phyloP scores from a whole-genome alignment of 2,888 invertebrate species.

The Dysmachus trigonus region DNA sequence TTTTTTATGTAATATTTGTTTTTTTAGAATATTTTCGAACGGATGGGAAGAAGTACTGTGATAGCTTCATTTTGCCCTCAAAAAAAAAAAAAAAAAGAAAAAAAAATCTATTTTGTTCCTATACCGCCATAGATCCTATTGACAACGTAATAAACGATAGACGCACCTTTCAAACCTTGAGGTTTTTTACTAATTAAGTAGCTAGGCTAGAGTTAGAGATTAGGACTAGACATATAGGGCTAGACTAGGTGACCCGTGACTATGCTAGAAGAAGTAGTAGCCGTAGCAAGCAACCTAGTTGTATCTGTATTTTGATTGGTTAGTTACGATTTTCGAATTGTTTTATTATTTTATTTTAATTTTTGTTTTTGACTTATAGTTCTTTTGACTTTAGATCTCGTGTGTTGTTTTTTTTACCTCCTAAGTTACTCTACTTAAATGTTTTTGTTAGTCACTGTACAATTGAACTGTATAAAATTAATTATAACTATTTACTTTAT shows the following conservation, averaged over 20 bases:
- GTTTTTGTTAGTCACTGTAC: slow-evolving; percentile 41
- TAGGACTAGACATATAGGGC: slow-evolving; percentile 12
- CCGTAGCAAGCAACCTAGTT: slow-evolving; percentile 15
- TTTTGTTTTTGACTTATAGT: slow-evolving; percentile 13
- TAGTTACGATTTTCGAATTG: slow-evolving; percentile 21
- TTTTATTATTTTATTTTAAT: slow-evolving; percentile 1
- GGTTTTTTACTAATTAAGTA: slow-evolving; percentile 27
- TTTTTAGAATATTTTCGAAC: slow-evolving; percentile 42
- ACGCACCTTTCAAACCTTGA: slow-evolving; percentile 30
- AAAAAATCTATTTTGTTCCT: slow-evolving; percentile 52
- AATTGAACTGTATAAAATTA: slow-evolving; percentile 25
- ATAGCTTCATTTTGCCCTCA: slow-evolving; percentile 57
- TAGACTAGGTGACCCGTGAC: slow-evolving; percentile 36
- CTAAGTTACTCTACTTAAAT: slow-evolving; percentile 33
- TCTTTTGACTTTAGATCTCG: slow-evolving; percentile 34
- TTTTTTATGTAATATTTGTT: slow-evolving; percentile 48
- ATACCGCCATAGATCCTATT: slow-evolving; percentile 52
- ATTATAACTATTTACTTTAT: slow-evolving; percentile 34
- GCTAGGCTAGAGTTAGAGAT: neutral
- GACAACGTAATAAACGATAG: slow-evolving; percentile 45
- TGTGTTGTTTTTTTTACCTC: slow-evolving; percentile 32
- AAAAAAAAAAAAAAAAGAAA: neutral
- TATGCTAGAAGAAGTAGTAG: slow-evolving; percentile 27
- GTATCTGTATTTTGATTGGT: slow-evolving; percentile 11
- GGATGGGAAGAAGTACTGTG: slow-evolving; percentile 57